Percentiles rank a stretch among this genome's conserved stretches.
Conservation (phyloP, 2,797 vertebrate genomes). For the Dicrostonyx torquatus region DNA sequence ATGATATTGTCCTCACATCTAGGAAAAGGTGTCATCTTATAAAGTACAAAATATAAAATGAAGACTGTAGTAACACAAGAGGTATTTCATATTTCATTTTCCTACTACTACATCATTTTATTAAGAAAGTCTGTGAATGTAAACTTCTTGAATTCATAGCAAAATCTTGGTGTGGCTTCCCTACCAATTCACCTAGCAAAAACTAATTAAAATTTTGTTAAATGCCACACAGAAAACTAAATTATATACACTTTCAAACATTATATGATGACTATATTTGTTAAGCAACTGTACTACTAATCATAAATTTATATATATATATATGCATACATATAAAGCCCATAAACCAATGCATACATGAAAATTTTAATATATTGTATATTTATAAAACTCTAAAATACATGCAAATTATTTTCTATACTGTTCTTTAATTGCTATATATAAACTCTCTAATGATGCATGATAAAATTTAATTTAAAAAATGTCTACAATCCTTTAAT, state of each 20-base stretch:
- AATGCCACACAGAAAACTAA: background rate
- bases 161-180: background rate
- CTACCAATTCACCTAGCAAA: background rate
- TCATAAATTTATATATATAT: background rate
- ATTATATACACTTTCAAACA: background rate
- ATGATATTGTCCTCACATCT: background rate
- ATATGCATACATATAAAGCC: background rate
- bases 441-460: background rate
- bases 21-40: background rate
- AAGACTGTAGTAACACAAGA: background rate
- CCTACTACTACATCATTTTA: background rate
- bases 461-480: background rate
- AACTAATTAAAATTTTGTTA: background rate
- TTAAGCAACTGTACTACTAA: background rate
- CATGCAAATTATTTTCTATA: background rate
- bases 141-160: background rate
- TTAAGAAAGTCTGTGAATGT: background rate
- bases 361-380: background rate
- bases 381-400: constrained; percentile 6
- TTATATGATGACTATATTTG: background rate
- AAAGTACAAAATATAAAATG: background rate
- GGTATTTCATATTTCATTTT: background rate
- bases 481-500: background rate
- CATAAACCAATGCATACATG: background rate
- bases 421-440: background rate